phyloP scores from a whole-genome alignment of 2,888 invertebrate species.

The Melinaea marsaeus region DNA sequence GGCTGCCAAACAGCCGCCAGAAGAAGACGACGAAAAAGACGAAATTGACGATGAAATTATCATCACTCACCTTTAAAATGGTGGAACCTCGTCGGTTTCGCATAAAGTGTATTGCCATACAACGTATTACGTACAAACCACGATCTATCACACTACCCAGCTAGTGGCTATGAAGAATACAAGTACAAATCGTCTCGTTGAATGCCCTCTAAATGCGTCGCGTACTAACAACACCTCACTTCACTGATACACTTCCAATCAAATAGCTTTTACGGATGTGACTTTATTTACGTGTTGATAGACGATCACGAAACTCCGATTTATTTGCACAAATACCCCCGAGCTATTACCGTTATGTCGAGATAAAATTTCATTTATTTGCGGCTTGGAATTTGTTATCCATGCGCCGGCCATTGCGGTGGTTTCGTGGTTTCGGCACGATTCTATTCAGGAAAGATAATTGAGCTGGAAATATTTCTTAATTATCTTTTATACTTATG shows the following conservation, averaged over 20 bases:
- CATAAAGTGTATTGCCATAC: constrained; percentile 37
- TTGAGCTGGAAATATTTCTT: constrained; percentile 4
- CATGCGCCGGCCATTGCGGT: not conserved
- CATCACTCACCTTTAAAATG: constrained; percentile 85
- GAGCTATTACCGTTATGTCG: not conserved
- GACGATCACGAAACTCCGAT: not conserved
- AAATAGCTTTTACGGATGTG: not conserved
- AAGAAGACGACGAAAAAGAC: constrained; percentile 92
- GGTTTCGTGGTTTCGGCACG: not conserved
- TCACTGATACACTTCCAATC: not conserved
- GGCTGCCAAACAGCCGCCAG: constrained; percentile 82
- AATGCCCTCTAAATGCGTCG: not conserved
- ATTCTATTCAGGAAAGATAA: not conserved
- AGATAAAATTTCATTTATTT: not conserved
- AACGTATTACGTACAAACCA: constrained; percentile 41
- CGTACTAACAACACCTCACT: not conserved
- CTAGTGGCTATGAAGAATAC: constrained; percentile 9
- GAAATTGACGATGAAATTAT: constrained; percentile 93
- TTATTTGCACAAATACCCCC: not conserved
- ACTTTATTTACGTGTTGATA: not conserved
- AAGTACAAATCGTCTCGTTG: constrained; percentile 4
- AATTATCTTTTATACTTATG: not conserved
- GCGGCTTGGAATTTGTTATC: not conserved
- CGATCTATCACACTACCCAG: constrained; percentile 12
- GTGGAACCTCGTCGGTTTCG: not conserved